Base-by-base conservation (phyloP, 2,797 vertebrate species). In the Peromyscus attwateri region DNA sequence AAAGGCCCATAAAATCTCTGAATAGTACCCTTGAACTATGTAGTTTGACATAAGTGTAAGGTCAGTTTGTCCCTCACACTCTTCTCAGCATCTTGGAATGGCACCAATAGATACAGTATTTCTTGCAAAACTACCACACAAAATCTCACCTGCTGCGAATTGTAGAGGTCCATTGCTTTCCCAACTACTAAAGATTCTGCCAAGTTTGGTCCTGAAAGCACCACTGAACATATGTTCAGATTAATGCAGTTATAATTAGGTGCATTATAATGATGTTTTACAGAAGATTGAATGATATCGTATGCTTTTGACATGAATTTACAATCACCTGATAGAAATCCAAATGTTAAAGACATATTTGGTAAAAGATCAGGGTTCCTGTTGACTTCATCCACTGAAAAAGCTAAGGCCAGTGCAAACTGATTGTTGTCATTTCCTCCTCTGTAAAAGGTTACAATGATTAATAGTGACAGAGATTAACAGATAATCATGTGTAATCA, bases 151-250 rank as follows among this genome's bases (percentile, higher is more conserved):
- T 85, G 27, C 17, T 46, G 62, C 12, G 14, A 66, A 23, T 12
- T 2, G 14, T 29, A 46, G 27, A 85, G 60, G 25, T 25, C 2
- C 9, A 70, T 1, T 64, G 3, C 1, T 34, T 21, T 49, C 17
- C 4, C 10, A 23, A 25, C 0, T 1, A 1, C 11, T 2, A 4
- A 19, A 70, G 83, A 68, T 49, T 11, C 13, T 49, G 3, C 1
- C 43, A 31, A 87, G 17, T 1, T 31, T 49, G 83, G 62, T 2
- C 62, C 64, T 49, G 43, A 70, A 25, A 87, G 11, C 3, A 31
- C 0, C 17, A 46, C 64, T 52, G 12, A 0, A 52, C 57, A 49
- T 3, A 1, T 14, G 0, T 0, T 1, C 29, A 29, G 4, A 0
- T 25, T 6, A 0, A 1, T 0, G 9, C 83, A 87, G 19, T 8